These are phyloP conservation scores for Malthinus flaveolus DNA, from an alignment of 2,888 invertebrate genomes.

Conservation along the genomic window DNA sequence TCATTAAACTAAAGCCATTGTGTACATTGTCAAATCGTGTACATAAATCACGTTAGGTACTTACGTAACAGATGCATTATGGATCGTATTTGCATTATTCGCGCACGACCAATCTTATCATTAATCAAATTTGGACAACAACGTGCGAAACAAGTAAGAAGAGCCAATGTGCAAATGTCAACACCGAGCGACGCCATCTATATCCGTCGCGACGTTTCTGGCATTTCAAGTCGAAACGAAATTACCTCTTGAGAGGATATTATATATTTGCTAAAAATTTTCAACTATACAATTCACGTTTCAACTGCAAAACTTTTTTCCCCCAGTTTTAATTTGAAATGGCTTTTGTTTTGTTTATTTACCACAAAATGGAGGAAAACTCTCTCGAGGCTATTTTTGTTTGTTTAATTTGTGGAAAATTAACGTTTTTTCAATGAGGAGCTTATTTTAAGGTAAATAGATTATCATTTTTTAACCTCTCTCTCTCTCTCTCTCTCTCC, in stretches of 20 bases:
- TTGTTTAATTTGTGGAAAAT: too few species aligned
- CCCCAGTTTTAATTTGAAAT: too few species aligned
- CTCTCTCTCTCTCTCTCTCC: too few species aligned
- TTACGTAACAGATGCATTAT: constrained; percentile 19
- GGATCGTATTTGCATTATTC: constrained; percentile 23
- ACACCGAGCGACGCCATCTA: constrained; percentile 24
- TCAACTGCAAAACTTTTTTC: too few species aligned
- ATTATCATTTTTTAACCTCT: too few species aligned
- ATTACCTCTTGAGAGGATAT: constrained; percentile 22
- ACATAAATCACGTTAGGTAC: constrained; percentile 13
- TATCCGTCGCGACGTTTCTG: constrained; percentile 23
- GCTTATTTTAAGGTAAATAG: too few species aligned
- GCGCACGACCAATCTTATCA: constrained; percentile 20
- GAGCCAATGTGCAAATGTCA: constrained; percentile 27
- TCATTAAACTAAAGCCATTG: constrained; percentile 7
- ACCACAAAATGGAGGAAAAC: too few species aligned
- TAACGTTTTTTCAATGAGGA: too few species aligned
- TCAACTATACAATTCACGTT: too few species aligned
- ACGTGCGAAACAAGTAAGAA: constrained; percentile 24
- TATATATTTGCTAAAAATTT: constrained; percentile 10
- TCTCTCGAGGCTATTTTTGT: too few species aligned
- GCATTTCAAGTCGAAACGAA: constrained; percentile 26
- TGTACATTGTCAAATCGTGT: constrained; percentile 5
- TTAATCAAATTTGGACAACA: constrained; percentile 25
- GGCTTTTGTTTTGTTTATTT: too few species aligned